Conservation (phyloP, 2,888 invertebrate species). For the Leptura quadrifasciata region DNA sequence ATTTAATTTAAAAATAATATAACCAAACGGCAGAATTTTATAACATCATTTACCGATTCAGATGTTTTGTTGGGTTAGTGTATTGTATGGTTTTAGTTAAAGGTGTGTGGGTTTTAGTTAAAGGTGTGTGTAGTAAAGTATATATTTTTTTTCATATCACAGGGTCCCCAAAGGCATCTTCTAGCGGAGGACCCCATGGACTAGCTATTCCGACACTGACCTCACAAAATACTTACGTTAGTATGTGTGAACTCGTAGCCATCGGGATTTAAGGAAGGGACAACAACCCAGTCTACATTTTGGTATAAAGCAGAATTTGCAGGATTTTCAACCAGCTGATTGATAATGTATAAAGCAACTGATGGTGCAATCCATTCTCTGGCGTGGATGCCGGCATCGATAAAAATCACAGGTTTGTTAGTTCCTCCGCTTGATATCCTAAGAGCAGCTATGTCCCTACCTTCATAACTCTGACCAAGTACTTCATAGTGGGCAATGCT, state of each 20-base stretch:
- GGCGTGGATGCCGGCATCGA: constrained; percentile 80
- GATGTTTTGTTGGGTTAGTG: too few relatives aligned
- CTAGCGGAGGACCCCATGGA: too few relatives aligned
- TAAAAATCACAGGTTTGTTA: constrained; percentile 76
- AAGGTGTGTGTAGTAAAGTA: too few relatives aligned
- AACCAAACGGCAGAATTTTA: too few relatives aligned
- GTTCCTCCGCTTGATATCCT: constrained; percentile 76
- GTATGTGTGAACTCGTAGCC: constrained; percentile 80
- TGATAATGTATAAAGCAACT: constrained; percentile 79
- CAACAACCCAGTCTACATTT: constrained; percentile 80
- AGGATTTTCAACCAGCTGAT: constrained; percentile 79
- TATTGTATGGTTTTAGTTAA: too few relatives aligned
- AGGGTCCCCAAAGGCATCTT: too few relatives aligned
- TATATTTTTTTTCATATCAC: too few relatives aligned
- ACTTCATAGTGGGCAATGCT: constrained; percentile 75
- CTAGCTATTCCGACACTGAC: too few relatives aligned
- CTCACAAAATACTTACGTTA: constrained; percentile 67
- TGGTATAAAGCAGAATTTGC: constrained; percentile 77
- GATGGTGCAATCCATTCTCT: constrained; percentile 85
- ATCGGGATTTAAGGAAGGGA: constrained; percentile 84
- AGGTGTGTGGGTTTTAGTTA: too few relatives aligned
- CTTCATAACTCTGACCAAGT: constrained; percentile 79
- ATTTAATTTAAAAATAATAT: too few relatives aligned
- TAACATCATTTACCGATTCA: too few relatives aligned
- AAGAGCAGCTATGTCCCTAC: constrained; percentile 75